Evolutionary conservation across 2,888 invertebrate species (phyloP).

Genomic region (Hirtodrosophila confusa): DNA sequence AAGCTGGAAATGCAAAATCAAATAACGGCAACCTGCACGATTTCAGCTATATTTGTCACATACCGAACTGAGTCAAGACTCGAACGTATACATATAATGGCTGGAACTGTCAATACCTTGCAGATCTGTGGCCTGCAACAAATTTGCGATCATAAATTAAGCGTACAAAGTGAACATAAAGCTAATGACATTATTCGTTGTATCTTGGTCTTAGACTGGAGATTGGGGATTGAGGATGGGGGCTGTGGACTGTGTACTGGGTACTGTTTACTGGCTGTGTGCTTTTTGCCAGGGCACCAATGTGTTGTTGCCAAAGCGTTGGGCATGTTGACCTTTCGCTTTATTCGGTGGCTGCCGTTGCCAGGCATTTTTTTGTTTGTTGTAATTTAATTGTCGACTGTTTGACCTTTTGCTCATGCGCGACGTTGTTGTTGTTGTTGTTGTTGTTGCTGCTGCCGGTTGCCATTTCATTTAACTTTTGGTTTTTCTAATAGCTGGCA

Average conservation of each 20-base stretch:
- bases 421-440: constrained; percentile 2
- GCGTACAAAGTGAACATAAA: constrained; percentile 52
- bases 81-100: constrained; percentile 30
- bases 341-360: constrained; percentile 38
- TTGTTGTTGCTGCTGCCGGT: constrained; percentile 12
- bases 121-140: constrained; percentile 50
- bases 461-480: constrained; percentile 60
- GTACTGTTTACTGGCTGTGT: constrained; percentile 2
- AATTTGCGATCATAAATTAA: constrained; percentile 77
- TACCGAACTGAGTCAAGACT: constrained; percentile 16
- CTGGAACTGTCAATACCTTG: constrained; percentile 43
- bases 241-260: background rate
- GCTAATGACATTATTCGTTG: constrained; percentile 55
- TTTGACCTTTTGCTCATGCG: constrained; percentile 68
- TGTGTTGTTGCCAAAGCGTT: constrained; percentile 15
- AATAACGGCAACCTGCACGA: constrained; percentile 48
- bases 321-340: constrained; percentile 54
- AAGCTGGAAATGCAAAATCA: constrained; percentile 28
- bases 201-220: background rate
- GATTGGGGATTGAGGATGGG: background rate
- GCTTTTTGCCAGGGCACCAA: constrained; percentile 17
- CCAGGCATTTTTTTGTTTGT: constrained; percentile 55
- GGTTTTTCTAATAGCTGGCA: constrained; percentile 21
- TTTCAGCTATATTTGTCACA: constrained; percentile 37
- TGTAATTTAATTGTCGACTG: constrained; percentile 74